Conservation (phyloP, 2,113 vertebrate species). For the Stegastes partitus region DNA sequence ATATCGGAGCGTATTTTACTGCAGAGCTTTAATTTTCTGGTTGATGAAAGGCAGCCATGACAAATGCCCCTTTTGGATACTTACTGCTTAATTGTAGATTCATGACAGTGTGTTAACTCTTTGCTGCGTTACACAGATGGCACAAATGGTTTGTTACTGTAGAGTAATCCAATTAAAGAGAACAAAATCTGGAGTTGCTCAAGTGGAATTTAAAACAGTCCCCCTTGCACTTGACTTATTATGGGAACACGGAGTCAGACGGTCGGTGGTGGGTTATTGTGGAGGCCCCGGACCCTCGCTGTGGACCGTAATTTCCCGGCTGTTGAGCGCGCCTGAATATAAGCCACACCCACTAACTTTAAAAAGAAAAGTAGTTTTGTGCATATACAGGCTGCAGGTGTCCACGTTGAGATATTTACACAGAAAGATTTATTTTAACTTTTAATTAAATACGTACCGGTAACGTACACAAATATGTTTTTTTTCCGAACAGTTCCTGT, state of each 20-base stretch:
- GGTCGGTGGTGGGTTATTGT: slow-evolving; percentile 24
- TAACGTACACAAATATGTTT: too few species aligned
- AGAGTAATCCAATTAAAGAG: slow-evolving; percentile 47
- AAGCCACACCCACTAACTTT: too few species aligned
- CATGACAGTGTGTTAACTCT: slow-evolving; percentile 40
- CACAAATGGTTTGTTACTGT: slow-evolving; percentile 44
- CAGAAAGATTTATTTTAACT: too few species aligned
- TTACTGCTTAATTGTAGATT: slow-evolving; percentile 44
- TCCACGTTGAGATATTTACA: too few species aligned
- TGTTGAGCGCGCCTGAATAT: too few species aligned
- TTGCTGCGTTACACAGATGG: slow-evolving; percentile 56
- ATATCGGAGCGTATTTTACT: not conserved
- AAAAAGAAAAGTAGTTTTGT: too few species aligned
- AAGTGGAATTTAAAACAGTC: slow-evolving; percentile 55
- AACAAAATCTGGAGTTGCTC: slow-evolving; percentile 46
- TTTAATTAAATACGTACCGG: too few species aligned
- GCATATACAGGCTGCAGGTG: too few species aligned
- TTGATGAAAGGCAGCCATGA: slow-evolving; percentile 31
- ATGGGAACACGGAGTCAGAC: slow-evolving; percentile 4
- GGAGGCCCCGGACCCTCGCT: not conserved
- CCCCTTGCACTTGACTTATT: slow-evolving; percentile 40
- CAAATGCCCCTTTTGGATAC: slow-evolving; percentile 22
- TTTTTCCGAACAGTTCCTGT: too few species aligned
- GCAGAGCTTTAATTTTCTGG: slow-evolving; percentile 27
- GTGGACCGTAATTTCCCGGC: too few species aligned